Percentiles rank a stretch among this genome's conserved stretches.
These are phyloP conservation scores for Augochlora pura DNA, from an alignment of 1,140 invertebrate genomes.

Conservation along the genomic window DNA sequence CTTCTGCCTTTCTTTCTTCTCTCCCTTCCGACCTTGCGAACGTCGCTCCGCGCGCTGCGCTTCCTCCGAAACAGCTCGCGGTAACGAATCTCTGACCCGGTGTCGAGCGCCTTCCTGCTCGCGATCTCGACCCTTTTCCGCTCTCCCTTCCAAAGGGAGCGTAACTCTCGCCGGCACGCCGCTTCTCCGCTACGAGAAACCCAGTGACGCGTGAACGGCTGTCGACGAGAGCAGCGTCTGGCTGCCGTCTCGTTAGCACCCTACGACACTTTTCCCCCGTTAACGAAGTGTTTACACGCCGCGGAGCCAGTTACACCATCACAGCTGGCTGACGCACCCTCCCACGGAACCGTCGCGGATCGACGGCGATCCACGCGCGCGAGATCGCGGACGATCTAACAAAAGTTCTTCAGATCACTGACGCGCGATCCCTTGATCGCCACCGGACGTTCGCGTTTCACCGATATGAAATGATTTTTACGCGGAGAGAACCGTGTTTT, in stretches of 20 bases:
- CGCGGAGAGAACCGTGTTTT: no score
- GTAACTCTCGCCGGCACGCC: background rate
- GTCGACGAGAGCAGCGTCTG: conserved; percentile 1
- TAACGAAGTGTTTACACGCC: background rate
- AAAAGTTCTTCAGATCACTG: background rate
- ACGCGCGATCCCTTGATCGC: no score
- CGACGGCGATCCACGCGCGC: background rate
- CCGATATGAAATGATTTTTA: no score
- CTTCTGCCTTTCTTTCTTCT: background rate
- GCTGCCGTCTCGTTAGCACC: background rate
- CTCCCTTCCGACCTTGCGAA: background rate
- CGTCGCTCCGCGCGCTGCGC: no score
- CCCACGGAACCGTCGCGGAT: no score
- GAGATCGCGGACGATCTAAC: no score
- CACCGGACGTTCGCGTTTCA: no score
- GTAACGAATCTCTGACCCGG: conserved; percentile 9
- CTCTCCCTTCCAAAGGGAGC: background rate
- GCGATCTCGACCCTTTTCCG: no score
- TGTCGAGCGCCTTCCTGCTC: background rate
- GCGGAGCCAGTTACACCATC: background rate
- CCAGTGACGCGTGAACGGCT: conserved; percentile 1
- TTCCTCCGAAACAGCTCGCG: background rate
- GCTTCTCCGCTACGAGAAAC: background rate
- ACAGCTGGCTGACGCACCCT: conserved; percentile 10
- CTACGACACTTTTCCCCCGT: background rate